Percentiles rank a stretch among this genome's conserved stretches.
Evolutionary conservation across 1,140 invertebrate species (phyloP).

Genomic region (Tetraneura akinire): DNA sequence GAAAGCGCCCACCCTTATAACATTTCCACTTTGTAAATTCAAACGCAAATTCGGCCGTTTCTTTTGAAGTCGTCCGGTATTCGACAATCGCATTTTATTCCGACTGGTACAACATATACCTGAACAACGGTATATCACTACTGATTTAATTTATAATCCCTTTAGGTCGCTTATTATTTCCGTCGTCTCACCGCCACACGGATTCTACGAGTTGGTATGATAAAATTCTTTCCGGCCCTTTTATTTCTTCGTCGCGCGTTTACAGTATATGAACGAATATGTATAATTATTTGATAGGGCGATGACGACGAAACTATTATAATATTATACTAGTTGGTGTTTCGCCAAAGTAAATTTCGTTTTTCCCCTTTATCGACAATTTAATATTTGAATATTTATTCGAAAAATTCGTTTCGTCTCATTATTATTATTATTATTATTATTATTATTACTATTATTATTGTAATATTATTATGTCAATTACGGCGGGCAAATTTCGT

Average conservation of each 20-base stretch:
- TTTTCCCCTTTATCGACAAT: too few species aligned
- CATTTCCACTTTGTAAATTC: conserved; percentile 45
- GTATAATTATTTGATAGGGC: background rate
- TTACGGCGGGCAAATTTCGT: conserved; percentile 33
- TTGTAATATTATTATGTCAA: conserved; percentile 20
- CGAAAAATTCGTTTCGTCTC: background rate
- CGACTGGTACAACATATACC: conserved; percentile 9
- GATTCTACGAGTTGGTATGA: background rate
- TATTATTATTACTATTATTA: background rate
- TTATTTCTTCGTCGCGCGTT: background rate
- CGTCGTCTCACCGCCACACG: background rate
- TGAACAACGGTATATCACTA: background rate
- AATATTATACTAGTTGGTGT: too few species aligned
- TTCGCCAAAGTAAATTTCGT: too few species aligned
- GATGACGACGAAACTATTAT: background rate
- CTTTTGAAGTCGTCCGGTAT: conserved; percentile 46
- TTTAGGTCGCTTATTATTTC: background rate
- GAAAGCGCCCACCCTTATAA: conserved; percentile 30
- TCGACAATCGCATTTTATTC: conserved; percentile 47
- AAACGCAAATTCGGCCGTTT: conserved; percentile 47
- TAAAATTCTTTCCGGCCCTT: conserved; percentile 31
- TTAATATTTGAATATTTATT: background rate
- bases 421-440: background rate
- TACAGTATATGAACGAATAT: too few species aligned
- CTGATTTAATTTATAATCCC: conserved; percentile 49